These are phyloP conservation scores for Drosophila neocordata DNA, from an alignment of 1,140 invertebrate genomes.

Conservation along the genomic window DNA sequence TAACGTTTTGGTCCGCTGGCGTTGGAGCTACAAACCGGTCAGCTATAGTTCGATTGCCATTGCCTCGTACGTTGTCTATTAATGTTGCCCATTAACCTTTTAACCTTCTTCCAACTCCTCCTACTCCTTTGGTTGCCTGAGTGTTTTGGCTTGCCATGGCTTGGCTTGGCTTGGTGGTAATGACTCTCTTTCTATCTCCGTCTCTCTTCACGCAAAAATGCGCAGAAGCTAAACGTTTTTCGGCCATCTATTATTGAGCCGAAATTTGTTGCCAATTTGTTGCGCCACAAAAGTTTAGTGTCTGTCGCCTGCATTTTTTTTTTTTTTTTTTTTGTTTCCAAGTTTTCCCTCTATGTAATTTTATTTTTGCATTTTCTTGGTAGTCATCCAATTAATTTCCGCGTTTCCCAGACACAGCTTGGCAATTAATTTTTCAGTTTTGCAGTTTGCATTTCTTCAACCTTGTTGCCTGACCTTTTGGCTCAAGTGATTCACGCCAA, in stretches of 20 bases:
- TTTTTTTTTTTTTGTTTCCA: neutral
- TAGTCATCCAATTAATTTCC: slow-evolving; percentile 77
- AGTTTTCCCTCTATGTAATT: neutral
- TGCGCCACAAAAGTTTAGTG: slow-evolving; percentile 56
- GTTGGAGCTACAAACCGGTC: slow-evolving; percentile 28
- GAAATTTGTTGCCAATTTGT: slow-evolving; percentile 78
- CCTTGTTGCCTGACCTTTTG: slow-evolving; percentile 78
- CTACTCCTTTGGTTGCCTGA: slow-evolving; percentile 45
- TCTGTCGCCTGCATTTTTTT: slow-evolving; percentile 14
- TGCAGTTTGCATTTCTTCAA: slow-evolving; percentile 75
- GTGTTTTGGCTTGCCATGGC: slow-evolving; percentile 5
- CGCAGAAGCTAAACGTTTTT: slow-evolving; percentile 74
- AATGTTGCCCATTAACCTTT: slow-evolving; percentile 77
- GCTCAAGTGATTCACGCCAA: slow-evolving; percentile 77
- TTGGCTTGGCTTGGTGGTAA: slow-evolving; percentile 60
- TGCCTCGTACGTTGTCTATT: slow-evolving; percentile 68
- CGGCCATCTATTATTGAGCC: slow-evolving; percentile 69
- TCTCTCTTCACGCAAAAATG: slow-evolving; percentile 71
- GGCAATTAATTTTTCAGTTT: slow-evolving; percentile 68
- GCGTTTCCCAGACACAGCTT: slow-evolving; percentile 72
- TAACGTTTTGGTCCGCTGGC: slow-evolving; percentile 33
- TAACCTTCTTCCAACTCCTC: slow-evolving; percentile 31
- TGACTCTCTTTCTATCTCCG: slow-evolving; percentile 53
- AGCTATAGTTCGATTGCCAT: slow-evolving; percentile 24
- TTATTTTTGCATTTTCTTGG: slow-evolving; percentile 8